These are phyloP conservation scores for Helarctos malayanus DNA, from an alignment of 2,797 vertebrate genomes.

Conservation along the genomic window DNA sequence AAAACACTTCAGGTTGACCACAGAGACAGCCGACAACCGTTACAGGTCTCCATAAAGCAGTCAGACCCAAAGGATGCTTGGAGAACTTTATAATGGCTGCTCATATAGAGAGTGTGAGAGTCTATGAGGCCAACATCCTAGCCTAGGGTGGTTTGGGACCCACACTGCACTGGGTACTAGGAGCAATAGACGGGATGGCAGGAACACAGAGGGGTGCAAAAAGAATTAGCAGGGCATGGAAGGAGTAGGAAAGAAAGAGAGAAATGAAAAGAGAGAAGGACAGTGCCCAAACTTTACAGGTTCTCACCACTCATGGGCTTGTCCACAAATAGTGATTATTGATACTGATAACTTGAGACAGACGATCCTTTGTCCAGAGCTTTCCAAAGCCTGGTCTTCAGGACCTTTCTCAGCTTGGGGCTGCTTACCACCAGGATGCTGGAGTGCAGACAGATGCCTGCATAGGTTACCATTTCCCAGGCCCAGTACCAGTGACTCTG, in stretches of 20 bases:
- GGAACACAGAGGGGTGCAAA: neutral
- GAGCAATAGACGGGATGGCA: neutral
- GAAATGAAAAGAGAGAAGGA: neutral
- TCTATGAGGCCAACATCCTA: no score
- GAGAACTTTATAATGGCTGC: neutral
- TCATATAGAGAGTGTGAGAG: neutral
- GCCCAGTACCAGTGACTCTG: neutral
- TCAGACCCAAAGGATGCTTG: neutral
- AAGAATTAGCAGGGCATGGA: neutral
- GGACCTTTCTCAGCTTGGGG: conserved; percentile 45
- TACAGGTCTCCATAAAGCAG: neutral
- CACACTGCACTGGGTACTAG: neutral
- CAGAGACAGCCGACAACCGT: neutral
- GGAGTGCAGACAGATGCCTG: neutral
- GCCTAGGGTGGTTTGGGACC: neutral
- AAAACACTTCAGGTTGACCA: neutral
- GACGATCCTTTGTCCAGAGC: neutral
- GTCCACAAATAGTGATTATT: neutral
- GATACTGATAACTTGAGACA: neutral
- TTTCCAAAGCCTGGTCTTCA: neutral
- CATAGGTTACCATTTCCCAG: neutral
- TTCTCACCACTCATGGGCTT: neutral
- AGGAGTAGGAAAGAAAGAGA: neutral
- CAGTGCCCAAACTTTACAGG: neutral
- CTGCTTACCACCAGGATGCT: conserved; percentile 33